Evolutionary conservation across 1,140 invertebrate genomes (phyloP), one percentile per base, ranked within the genome.

Genomic region (Metaphire vulgaris): DNA sequence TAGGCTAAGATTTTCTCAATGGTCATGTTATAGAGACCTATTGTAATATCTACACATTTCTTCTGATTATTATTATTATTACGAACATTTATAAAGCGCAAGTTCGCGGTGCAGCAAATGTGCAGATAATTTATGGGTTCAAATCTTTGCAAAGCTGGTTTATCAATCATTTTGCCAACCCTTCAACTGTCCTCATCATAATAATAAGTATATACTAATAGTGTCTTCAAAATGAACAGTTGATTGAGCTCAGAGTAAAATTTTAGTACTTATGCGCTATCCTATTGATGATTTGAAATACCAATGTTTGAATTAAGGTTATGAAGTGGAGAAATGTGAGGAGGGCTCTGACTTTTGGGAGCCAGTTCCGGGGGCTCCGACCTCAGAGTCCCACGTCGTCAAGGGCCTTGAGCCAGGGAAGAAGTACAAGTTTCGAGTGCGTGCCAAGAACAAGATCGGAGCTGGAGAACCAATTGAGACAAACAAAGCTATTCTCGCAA

Each of bases 361-460:
- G 80, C 90, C 91, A 33, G 92, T 94, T n/a, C 93, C 95, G 77
- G 96, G 95, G 29, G 93, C 93, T 84, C 94, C 94, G 83, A 92
- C 93, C 15, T 92, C 92, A 81, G 92, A 92, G 65, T 91, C 90
- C 67, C 95, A 94, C 84, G 95, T 91, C 16, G 95, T 96, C 31
- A 95, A 95, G 83, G 93, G 93, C 67, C 88, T 99, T 15, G 91
- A 91, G 30, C 94, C 98, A 87, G 96, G 96, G 74, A 97, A 95
- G 85, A 92, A 93, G 83, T 99, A 99, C 83, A 88, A 94, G 6
- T 99, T 99, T 90, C 90, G 96, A 79, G 94, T 99, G 30, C 91
- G 92, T 72, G 97, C 97, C 65, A 97, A 99, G 86, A 99, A 98
- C 83, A 92, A 97, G 79, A 97, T 97, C 83, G 97, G 97, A 65